Evolutionary conservation across 2,888 invertebrate genomes (phyloP).

Genomic region (Ptilodon capucinus): DNA sequence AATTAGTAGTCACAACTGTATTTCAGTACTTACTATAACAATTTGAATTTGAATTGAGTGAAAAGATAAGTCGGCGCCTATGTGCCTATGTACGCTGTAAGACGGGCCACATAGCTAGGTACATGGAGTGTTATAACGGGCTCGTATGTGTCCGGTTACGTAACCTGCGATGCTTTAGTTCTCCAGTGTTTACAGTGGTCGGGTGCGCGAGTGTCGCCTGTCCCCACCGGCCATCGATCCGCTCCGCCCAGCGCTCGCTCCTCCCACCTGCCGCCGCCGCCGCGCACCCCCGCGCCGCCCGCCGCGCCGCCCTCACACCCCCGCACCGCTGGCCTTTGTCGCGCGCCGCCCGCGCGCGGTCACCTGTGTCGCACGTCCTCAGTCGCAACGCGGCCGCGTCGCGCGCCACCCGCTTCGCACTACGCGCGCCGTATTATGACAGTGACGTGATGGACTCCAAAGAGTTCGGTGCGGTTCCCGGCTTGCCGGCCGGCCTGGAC

Average conservation of each 20-base stretch:
- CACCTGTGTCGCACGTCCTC: slow-evolving; percentile 83
- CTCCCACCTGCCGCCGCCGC: slow-evolving; percentile 66
- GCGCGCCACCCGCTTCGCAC: slow-evolving; percentile 79
- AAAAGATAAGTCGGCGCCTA: not conserved
- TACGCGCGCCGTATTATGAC: slow-evolving; percentile 68
- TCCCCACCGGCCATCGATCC: slow-evolving; percentile 81
- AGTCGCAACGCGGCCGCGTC: slow-evolving; percentile 83
- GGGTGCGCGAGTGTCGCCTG: slow-evolving; percentile 73
- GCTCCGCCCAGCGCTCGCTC: slow-evolving; percentile 79
- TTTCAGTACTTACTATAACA: too few relatives aligned
- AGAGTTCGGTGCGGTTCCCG: slow-evolving; percentile 76
- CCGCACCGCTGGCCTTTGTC: slow-evolving; percentile 75
- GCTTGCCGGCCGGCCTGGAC: slow-evolving; percentile 76
- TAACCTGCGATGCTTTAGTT: slow-evolving; percentile 62
- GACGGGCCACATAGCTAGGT: slow-evolving; percentile 23
- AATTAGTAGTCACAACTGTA: too few relatives aligned
- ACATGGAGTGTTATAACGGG: slow-evolving; percentile 7
- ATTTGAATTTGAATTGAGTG: too few relatives aligned
- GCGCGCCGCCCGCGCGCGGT: slow-evolving; percentile 77
- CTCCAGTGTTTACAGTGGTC: slow-evolving; percentile 69
- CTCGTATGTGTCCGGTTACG: slow-evolving; percentile 57
- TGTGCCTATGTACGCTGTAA: not conserved
- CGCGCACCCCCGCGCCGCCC: slow-evolving; percentile 36
- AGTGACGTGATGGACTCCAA: slow-evolving; percentile 79
- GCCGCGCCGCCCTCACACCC: slow-evolving; percentile 43